Conservation (phyloP, 2,113 vertebrate species). For the Eulemur macaco region DNA sequence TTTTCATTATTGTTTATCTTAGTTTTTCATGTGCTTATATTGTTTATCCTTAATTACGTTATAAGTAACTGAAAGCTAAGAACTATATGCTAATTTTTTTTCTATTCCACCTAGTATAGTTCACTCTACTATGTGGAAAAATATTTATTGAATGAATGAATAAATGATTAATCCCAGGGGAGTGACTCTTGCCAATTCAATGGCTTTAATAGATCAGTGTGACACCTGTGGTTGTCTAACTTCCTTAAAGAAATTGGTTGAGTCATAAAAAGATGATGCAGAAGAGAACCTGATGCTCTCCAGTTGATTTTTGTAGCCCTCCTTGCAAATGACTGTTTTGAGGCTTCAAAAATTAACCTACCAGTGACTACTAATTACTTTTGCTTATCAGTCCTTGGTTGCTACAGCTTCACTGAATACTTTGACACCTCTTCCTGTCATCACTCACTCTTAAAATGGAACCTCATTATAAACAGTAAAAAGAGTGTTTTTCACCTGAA, state of each 20-base stretch:
- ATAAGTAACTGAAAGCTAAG: neutral
- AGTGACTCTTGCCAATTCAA: neutral
- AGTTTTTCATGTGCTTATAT: neutral
- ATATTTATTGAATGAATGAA: slow-evolving; percentile 20
- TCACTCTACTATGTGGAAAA: neutral
- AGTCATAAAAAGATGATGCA: neutral
- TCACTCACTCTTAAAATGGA: neutral
- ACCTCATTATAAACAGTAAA: neutral
- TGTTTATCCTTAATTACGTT: neutral
- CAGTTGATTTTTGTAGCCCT: neutral
- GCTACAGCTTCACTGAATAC: neutral
- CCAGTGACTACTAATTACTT: neutral
- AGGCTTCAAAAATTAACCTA: slow-evolving; percentile 3
- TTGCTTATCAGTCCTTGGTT: neutral
- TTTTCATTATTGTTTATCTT: neutral
- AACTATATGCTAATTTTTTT: neutral
- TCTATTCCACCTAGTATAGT: neutral
- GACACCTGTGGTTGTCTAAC: neutral
- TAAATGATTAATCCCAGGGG: neutral
- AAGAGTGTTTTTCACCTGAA: neutral
- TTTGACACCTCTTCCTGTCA: neutral
- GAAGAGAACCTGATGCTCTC: neutral
- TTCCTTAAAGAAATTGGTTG: neutral
- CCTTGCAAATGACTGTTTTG: neutral
- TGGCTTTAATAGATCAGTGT: slow-evolving; percentile 11